Conservation (phyloP, 1,140 invertebrate genomes). For the Bombus haemorrhoidalis region DNA sequence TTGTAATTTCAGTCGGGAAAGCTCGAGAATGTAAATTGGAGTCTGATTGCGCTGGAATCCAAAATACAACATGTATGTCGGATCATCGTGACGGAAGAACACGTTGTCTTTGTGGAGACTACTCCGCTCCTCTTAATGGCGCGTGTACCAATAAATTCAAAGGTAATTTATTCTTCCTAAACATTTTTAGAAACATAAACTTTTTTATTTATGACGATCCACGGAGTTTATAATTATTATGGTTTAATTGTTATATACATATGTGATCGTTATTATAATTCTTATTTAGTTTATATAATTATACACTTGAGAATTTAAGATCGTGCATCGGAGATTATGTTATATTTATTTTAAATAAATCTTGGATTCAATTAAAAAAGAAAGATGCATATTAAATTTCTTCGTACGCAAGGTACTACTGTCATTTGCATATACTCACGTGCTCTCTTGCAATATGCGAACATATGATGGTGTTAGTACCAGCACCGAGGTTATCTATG, state of each 20-base stretch:
- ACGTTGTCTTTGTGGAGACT: conserved; percentile 87
- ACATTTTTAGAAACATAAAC: no score
- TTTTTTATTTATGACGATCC: not conserved
- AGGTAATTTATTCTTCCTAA: conserved; percentile 72
- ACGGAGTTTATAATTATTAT: not conserved
- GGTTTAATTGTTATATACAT: no score
- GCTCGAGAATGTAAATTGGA: conserved; percentile 85
- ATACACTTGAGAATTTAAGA: not conserved
- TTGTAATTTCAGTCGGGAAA: conserved; percentile 77
- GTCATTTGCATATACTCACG: conserved; percentile 67
- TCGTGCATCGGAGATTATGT: not conserved
- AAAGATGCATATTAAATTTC: conserved; percentile 6
- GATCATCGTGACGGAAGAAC: conserved; percentile 84
- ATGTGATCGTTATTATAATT: not conserved
- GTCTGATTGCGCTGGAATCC: conserved; percentile 85
- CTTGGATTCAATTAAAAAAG: not conserved
- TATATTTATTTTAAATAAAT: not conserved
- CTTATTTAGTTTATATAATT: not conserved
- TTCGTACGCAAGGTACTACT: not conserved
- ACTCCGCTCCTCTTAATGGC: conserved; percentile 85
- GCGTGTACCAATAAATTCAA: conserved; percentile 84
- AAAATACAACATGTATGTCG: conserved; percentile 86
- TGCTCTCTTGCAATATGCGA: conserved; percentile 58
- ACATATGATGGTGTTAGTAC: conserved; percentile 48
- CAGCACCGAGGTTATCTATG: conserved; percentile 65